Evolutionary conservation across 2,888 invertebrate species (phyloP), one percentile per base, ranked within the genome.

Genomic region (Osmoderma eremita): DNA sequence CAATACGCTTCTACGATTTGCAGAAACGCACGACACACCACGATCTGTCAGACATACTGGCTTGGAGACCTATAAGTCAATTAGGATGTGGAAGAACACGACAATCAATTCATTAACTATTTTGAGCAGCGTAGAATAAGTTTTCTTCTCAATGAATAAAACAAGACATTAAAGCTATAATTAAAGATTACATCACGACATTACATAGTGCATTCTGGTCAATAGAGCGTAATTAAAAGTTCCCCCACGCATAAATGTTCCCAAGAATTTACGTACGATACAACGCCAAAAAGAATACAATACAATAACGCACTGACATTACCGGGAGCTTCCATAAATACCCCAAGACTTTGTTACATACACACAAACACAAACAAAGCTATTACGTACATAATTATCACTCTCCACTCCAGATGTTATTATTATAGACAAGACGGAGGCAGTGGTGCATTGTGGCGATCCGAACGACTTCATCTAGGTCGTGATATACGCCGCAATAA

Each of bases 171-270:
- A 61, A 61, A 61, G 58, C 58, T 61, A 61, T 45, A 45, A 61
- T 61, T 61, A 61, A 61, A 30, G 30, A 36, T 61, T 61, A 61
- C 58, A 61, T 61, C 58, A 61, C 58, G 24, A 15, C 6, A 2
- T 30, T 30, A 30, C 30, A 30, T 8, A 30, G 1, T 30, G 5
- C 30, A n/a, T 36, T 15, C 45, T 42, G n/a, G 20, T 38, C 39
- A 42, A 10, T 61, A 61, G 36, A 61, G 17, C 30, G 58, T 61
- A 61, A 61, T 61, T 61, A 45, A 61, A 61, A 61, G 30, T 61
- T 42, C 58, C 45, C 41, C 36, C 45, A 8, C 45, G 24, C 20
- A 30, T 45, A 61, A 12, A 61, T 30, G 10, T 1, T 30, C 10
- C 30, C 6, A 30, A 30, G 8, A 30, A 30, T 10, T 30, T 30